A percentile compares a stretch with the other conserved stretches of the same genome.
phyloP scores from a whole-genome alignment of 2,888 invertebrate genomes.

The Arenicola marina region DNA sequence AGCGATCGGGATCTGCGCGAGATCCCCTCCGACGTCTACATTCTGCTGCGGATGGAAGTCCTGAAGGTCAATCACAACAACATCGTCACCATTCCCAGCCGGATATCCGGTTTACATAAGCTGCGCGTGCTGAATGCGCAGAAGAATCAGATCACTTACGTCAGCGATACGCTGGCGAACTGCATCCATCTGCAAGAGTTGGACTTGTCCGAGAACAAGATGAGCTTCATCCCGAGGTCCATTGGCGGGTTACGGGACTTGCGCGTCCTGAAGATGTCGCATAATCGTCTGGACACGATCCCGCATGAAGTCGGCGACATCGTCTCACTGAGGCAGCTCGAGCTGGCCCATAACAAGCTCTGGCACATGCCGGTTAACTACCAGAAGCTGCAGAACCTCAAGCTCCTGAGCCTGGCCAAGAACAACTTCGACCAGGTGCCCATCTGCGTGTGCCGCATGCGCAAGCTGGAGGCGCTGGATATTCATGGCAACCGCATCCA shows the following conservation, averaged over 20 bases:
- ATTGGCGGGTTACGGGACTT: constrained; percentile 33
- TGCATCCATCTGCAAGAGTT: constrained; percentile 48
- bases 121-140: constrained; percentile 44
- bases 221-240: constrained; percentile 43
- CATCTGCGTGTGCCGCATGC: constrained; percentile 22
- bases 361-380: constrained; percentile 54
- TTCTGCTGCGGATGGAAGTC: constrained; percentile 45
- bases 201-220: constrained; percentile 49
- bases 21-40: constrained; percentile 46
- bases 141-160: constrained; percentile 41
- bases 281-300: constrained; percentile 50
- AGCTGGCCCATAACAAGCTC: constrained; percentile 50
- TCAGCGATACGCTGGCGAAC: constrained; percentile 55
- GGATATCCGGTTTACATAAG: constrained; percentile 44
- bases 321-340: constrained; percentile 43
- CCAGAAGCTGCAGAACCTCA: constrained; percentile 37
- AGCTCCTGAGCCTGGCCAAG: constrained; percentile 46
- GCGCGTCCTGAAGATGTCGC: constrained; percentile 18
- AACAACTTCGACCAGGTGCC: constrained; percentile 54
- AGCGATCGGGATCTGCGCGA: constrained; percentile 35
- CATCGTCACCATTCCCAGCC: constrained; percentile 42
- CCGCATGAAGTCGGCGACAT: constrained; percentile 52
- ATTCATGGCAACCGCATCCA: constrained; percentile 42
- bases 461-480: constrained; percentile 28
- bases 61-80: constrained; percentile 46